Evolutionary conservation across 2,888 invertebrate species (phyloP).

Genomic region (Flexamia atlantica): DNA sequence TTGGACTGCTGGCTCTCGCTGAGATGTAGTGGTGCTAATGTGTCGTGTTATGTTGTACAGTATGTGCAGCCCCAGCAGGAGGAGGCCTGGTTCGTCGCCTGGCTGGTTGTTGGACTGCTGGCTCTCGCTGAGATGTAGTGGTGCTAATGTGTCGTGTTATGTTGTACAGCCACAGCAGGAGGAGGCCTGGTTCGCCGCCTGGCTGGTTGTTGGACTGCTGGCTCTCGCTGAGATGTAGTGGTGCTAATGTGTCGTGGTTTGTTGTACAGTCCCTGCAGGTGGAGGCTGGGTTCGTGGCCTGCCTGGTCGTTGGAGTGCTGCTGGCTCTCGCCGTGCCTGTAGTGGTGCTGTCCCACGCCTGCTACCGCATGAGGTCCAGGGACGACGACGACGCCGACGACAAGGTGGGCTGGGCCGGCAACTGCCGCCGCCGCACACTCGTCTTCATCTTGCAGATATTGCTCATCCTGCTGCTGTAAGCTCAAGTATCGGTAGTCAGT

Average conservation of each 20-base stretch:
- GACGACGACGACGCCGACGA: constrained; percentile 62
- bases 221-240: too few species aligned
- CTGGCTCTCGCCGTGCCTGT: constrained; percentile 82
- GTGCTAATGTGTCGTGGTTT: too few species aligned
- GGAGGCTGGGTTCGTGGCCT: constrained; percentile 83
- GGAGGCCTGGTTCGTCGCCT: too few species aligned
- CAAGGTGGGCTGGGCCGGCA: constrained; percentile 73
- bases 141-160: too few species aligned
- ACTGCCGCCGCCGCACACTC: constrained; percentile 70
- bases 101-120: too few species aligned
- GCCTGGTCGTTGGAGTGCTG: constrained; percentile 80
- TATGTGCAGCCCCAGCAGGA: too few species aligned
- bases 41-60: too few species aligned
- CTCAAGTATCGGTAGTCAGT: constrained; percentile 67
- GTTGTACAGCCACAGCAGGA: constrained; percentile 84
- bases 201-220: constrained; percentile 81
- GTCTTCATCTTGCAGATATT: constrained; percentile 74
- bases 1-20: constrained; percentile 81
- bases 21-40: constrained; percentile 81
- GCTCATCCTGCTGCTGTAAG: constrained; percentile 75
- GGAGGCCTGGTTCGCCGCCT: constrained; percentile 83
- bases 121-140: too few species aligned
- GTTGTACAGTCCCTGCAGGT: constrained; percentile 84
- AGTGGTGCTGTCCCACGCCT: constrained; percentile 78
- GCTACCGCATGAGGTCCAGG: constrained; percentile 74